These are phyloP conservation scores for Eupsilia transversa DNA, from an alignment of 2,888 invertebrate species.

Conservation along the genomic window DNA sequence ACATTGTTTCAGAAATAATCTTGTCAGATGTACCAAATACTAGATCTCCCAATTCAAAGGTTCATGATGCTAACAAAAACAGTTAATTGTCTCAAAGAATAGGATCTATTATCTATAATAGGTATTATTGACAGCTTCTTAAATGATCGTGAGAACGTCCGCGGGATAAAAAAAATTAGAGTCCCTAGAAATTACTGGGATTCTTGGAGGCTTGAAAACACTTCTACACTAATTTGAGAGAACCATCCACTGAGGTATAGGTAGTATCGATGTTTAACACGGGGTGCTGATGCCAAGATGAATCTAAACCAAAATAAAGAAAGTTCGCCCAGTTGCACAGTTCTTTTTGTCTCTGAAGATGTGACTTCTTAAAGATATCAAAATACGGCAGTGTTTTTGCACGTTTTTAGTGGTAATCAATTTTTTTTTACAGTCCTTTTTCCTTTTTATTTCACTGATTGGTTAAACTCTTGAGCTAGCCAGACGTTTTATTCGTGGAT, in stretches of 20 bases:
- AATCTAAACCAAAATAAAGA: background rate
- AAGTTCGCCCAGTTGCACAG: no score
- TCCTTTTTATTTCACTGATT: no score
- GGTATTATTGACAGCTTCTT: background rate
- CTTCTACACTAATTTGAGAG: background rate
- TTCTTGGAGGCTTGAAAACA: background rate
- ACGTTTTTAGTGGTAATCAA: no score
- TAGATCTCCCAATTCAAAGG: background rate
- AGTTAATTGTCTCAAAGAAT: no score
- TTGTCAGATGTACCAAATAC: background rate
- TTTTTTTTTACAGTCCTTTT: no score
- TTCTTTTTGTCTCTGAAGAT: no score
- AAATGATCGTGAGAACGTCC: background rate
- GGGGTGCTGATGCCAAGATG: background rate
- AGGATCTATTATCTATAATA: background rate
- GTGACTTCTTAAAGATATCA: no score
- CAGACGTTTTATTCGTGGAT: no score
- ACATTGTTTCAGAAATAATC: conserved; percentile 33
- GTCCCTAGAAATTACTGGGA: background rate
- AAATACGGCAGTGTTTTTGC: no score
- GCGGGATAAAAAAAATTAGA: background rate
- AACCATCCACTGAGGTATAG: background rate
- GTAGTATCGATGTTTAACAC: background rate
- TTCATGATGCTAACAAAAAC: background rate
- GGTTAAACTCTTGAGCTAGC: no score